Base-by-base conservation (phyloP, 92 coral and sea anemone genomes). In the Actinernus sp. region DNA sequence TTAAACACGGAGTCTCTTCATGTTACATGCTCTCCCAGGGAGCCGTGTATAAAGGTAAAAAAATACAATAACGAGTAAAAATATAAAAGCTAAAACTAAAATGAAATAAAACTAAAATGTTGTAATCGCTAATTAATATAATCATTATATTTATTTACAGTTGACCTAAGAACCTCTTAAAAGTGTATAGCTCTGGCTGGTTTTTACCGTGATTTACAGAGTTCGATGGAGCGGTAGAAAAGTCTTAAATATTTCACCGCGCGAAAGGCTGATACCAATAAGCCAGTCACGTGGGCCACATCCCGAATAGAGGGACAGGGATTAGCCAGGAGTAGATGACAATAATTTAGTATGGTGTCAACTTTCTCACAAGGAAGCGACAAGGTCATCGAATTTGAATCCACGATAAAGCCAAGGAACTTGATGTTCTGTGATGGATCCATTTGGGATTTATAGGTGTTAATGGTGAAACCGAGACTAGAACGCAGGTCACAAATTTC, bases 141-240 rank as follows among this genome's bases (percentile, higher is more conserved):
- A n/a, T n/a, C n/a, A n/a, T n/a, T n/a, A n/a, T n/a, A n/a, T n/a
- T n/a, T n/a, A n/a, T n/a, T n/a, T n/a, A n/a, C n/a, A n/a, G n/a
- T n/a, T n/a, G n/a, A n/a, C n/a, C n/a, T n/a, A n/a, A n/a, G n/a
- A n/a, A n/a, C n/a, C n/a, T n/a, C n/a, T n/a, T n/a, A n/a, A n/a
- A n/a, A n/a, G n/a, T n/a, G n/a, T n/a, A n/a, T n/a, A n/a, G n/a
- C n/a, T n/a, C n/a, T n/a, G n/a, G n/a, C n/a, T n/a, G n/a, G n/a
- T n/a, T n/a, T n/a, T n/a, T n/a, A n/a, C n/a, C n/a, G n/a, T n/a
- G 77, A 82, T 65, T 82, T 82, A 26, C 77, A 65, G 7, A 47
- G 10, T 33, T 82, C 78, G 38, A 58, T 65, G 8, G 83, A 74
- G 21, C 83, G 49, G 48, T 81, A 73, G 17, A 49, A 67, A 1